Evolutionary conservation across 1,140 invertebrate species (phyloP).

Genomic region (Chrysomallon squamiferum): DNA sequence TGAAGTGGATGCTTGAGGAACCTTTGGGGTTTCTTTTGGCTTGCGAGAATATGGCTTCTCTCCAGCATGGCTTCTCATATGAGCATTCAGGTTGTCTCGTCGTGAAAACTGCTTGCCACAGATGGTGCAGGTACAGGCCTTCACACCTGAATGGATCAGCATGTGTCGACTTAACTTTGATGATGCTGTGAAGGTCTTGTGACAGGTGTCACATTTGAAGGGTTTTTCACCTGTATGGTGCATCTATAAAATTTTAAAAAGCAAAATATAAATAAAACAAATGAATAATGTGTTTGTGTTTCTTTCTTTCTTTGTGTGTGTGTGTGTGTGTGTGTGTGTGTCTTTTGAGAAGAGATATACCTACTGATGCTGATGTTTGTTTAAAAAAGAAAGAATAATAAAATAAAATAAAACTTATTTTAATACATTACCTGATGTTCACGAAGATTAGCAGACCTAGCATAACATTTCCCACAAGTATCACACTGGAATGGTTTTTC

Average conservation of each 20-base stretch:
- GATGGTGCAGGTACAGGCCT: constrained; percentile 17
- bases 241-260: too few species aligned
- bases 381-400: too few species aligned
- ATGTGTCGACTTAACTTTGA: background rate
- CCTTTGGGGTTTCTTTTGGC: too few species aligned
- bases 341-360: too few species aligned
- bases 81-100: background rate
- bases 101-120: constrained; percentile 26
- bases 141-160: background rate
- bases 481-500: background rate
- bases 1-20: too few species aligned
- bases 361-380: too few species aligned
- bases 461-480: background rate
- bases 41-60: constrained; percentile 1
- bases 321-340: too few species aligned
- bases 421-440: background rate
- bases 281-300: too few species aligned
- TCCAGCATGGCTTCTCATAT: constrained; percentile 59
- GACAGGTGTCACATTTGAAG: background rate
- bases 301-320: too few species aligned
- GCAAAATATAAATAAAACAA: too few species aligned
- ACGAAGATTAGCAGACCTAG: background rate
- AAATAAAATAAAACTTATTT: too few species aligned
- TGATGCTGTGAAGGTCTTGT: background rate
- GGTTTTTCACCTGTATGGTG: constrained; percentile 4